A percentile compares a stretch with the other conserved stretches of the same genome.
phyloP scores from a whole-genome alignment of 35 echinoderm and acorn worm genomes.

The Eucidaris tribuloides region DNA sequence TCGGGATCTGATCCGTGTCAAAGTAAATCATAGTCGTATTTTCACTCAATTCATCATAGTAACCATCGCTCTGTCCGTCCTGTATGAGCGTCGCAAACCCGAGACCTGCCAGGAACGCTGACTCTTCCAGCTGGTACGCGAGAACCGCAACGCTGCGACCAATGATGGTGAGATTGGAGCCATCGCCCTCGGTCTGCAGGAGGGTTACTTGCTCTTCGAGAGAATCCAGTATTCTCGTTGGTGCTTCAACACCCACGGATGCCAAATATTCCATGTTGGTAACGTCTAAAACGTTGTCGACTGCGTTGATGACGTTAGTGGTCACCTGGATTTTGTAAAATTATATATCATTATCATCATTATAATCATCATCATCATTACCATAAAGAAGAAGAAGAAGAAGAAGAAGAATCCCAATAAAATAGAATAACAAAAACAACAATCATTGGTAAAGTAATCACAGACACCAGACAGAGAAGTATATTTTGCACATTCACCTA shows the following conservation, averaged over 20 bases:
- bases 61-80: neutral
- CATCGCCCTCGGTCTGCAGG: neutral
- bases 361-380: too few species aligned
- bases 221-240: slow-evolving; percentile 6
- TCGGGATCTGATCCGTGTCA: neutral
- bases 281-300: neutral
- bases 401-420: too few species aligned
- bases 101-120: neutral
- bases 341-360: too few species aligned
- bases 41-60: neutral
- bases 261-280: neutral
- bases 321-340: slow-evolving; percentile 25
- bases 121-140: neutral
- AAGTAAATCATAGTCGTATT: neutral
- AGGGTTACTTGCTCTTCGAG: slow-evolving; percentile 6
- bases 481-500: too few species aligned
- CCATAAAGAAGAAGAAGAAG: too few species aligned
- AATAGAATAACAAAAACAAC: too few species aligned
- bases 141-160: neutral
- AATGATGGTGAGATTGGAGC: neutral
- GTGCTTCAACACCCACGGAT: neutral
- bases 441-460: too few species aligned
- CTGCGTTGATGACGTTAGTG: neutral
- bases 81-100: neutral
- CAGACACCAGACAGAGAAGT: too few species aligned